Conservation (phyloP, 1,140 invertebrate species). For the Macrostomum lignano region DNA sequence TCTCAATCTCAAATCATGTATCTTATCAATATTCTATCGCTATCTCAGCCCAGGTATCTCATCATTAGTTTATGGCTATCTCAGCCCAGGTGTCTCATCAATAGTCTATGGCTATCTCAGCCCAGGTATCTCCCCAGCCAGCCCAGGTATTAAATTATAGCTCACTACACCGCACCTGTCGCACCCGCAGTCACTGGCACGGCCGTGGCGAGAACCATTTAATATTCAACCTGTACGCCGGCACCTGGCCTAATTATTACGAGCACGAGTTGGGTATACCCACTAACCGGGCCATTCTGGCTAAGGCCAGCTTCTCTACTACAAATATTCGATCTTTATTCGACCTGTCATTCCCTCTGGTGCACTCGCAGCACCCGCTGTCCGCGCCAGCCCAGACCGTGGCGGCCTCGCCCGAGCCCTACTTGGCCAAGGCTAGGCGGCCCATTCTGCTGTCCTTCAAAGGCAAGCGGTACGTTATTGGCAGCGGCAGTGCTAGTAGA, state of each 20-base stretch:
- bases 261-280: slow-evolving; percentile 64
- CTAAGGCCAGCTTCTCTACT: slow-evolving; percentile 71
- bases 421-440: too few relatives aligned
- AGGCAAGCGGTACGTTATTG: slow-evolving; percentile 82
- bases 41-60: too few relatives aligned
- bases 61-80: too few relatives aligned
- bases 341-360: slow-evolving; percentile 81
- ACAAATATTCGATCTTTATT: slow-evolving; percentile 53
- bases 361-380: slow-evolving; percentile 77
- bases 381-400: slow-evolving; percentile 51
- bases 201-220: slow-evolving; percentile 66
- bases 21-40: too few relatives aligned
- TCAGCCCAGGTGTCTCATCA: too few relatives aligned
- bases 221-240: slow-evolving; percentile 91
- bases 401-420: slow-evolving; percentile 35
- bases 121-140: too few relatives aligned
- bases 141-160: too few relatives aligned
- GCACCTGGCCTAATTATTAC: slow-evolving; percentile 85
- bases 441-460: slow-evolving; percentile 82
- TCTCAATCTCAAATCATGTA: too few relatives aligned
- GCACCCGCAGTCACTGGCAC: too few relatives aligned
- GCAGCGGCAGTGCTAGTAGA: slow-evolving; percentile 83
- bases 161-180: too few relatives aligned
- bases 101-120: too few relatives aligned
- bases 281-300: slow-evolving; percentile 68